Conservation (phyloP, 2,113 vertebrate genomes). For the Cryptomyrus ogoouensis region DNA sequence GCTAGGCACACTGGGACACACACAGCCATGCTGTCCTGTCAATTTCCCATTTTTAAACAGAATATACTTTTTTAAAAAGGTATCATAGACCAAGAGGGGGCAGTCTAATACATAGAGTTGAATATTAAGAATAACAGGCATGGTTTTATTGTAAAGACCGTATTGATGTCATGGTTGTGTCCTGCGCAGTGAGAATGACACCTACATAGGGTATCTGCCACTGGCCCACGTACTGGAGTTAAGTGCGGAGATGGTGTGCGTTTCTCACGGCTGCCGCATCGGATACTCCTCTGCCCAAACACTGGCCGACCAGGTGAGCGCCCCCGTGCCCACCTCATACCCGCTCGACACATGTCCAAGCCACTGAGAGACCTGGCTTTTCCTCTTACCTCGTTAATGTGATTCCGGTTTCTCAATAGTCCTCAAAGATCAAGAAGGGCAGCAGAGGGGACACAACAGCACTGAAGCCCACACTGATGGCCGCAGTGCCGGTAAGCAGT, state of each 20-base stretch:
- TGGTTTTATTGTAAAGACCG: neutral
- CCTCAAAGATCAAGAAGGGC: slow-evolving; percentile 97
- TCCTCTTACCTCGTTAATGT: neutral
- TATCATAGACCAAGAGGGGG: neutral
- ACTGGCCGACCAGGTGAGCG: slow-evolving; percentile 82
- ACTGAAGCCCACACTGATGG: slow-evolving; percentile 90
- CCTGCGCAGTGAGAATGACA: slow-evolving; percentile 76
- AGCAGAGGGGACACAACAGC: slow-evolving; percentile 91
- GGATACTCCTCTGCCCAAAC: slow-evolving; percentile 97
- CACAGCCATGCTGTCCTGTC: neutral
- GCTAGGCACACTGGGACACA: neutral
- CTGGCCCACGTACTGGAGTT: slow-evolving; percentile 91
- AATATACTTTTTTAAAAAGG: neutral
- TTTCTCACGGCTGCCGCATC: slow-evolving; percentile 86
- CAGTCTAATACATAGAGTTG: neutral
- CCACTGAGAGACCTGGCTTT: neutral
- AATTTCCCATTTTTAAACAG: neutral
- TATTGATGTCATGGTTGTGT: neutral
- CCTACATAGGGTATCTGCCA: slow-evolving; percentile 90
- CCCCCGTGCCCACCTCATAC: neutral
- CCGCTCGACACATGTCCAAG: neutral
- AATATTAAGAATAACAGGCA: neutral
- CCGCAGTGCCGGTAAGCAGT: slow-evolving; percentile 85
- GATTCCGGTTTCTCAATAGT: slow-evolving; percentile 55
- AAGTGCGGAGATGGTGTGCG: slow-evolving; percentile 89